These are phyloP conservation scores for Heliconius hortense DNA, from an alignment of 2,888 invertebrate genomes.

Conservation along the genomic window DNA sequence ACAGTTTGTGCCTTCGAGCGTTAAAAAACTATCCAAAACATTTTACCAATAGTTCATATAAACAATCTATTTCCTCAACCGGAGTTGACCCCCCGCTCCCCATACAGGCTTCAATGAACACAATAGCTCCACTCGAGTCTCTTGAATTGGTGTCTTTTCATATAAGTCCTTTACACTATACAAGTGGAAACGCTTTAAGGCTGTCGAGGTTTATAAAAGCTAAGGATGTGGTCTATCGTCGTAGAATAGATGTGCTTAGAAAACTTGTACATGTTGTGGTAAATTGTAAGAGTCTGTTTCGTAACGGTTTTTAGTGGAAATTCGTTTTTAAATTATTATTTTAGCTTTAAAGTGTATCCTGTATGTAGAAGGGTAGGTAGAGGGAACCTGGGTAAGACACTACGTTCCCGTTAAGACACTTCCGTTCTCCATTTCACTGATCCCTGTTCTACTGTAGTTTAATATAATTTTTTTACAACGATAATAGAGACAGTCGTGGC, in stretches of 20 bases:
- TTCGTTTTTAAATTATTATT: not conserved
- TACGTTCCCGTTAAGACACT: no score
- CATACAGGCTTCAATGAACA: slow-evolving; percentile 3
- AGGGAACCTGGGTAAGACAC: no score
- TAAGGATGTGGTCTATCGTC: slow-evolving; percentile 7
- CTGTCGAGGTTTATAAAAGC: slow-evolving; percentile 4
- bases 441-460: no score
- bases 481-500: no score
- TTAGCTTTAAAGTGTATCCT: not conserved
- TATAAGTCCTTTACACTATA: slow-evolving; percentile 14
- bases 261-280: not conserved
- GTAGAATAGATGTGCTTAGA: slow-evolving; percentile 5
- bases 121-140: slow-evolving; percentile 8
- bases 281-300: not conserved
- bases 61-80: slow-evolving; percentile 2
- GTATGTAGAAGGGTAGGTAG: no score
- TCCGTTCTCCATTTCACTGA: no score
- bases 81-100: not conserved
- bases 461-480: no score
- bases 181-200: slow-evolving; percentile 15
- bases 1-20: no score
- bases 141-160: slow-evolving; percentile 18
- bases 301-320: not conserved
- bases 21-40: not conserved
- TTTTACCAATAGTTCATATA: not conserved